These are phyloP conservation scores for Chironomus tentans DNA, from an alignment of 2,888 invertebrate genomes.

Conservation along the genomic window DNA sequence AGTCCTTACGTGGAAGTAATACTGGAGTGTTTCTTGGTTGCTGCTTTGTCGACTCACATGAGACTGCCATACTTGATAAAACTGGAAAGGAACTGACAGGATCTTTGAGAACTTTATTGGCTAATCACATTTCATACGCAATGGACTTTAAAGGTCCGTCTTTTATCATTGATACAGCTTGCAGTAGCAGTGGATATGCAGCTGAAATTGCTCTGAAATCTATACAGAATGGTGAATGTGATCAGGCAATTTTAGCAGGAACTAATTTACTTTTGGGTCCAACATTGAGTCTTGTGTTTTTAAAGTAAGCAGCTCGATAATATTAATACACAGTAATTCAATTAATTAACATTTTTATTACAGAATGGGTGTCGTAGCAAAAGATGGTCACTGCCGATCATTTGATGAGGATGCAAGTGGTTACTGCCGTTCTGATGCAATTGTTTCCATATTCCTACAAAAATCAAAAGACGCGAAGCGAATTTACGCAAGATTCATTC, in stretches of 20 bases:
- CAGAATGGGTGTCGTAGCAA: constrained; percentile 35
- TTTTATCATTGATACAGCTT: constrained; percentile 75
- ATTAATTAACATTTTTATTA: background rate
- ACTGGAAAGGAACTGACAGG: constrained; percentile 47
- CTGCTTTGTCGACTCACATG: constrained; percentile 68
- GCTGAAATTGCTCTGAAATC: constrained; percentile 64
- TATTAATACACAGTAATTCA: constrained; percentile 31
- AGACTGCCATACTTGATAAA: constrained; percentile 61
- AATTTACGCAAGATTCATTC: constrained; percentile 43
- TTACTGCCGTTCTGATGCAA: constrained; percentile 44
- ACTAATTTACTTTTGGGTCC: constrained; percentile 73
- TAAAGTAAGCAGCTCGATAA: constrained; percentile 55
- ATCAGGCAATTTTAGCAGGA: constrained; percentile 74
- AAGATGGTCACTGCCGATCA: background rate
- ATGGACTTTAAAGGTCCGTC: constrained; percentile 76
- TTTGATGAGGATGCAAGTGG: constrained; percentile 35
- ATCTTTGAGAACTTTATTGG: constrained; percentile 57
- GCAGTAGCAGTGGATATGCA: constrained; percentile 74
- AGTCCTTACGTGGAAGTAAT: constrained; percentile 57
- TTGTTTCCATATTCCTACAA: constrained; percentile 42
- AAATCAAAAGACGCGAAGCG: constrained; percentile 43
- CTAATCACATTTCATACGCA: constrained; percentile 75
- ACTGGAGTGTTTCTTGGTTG: constrained; percentile 75
- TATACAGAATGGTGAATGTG: constrained; percentile 64
- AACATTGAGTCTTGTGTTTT: constrained; percentile 35